Percentiles rank a stretch among this genome's conserved stretches.
phyloP scores from a whole-genome alignment of 2,888 invertebrate genomes.

The Agelastica alni region DNA sequence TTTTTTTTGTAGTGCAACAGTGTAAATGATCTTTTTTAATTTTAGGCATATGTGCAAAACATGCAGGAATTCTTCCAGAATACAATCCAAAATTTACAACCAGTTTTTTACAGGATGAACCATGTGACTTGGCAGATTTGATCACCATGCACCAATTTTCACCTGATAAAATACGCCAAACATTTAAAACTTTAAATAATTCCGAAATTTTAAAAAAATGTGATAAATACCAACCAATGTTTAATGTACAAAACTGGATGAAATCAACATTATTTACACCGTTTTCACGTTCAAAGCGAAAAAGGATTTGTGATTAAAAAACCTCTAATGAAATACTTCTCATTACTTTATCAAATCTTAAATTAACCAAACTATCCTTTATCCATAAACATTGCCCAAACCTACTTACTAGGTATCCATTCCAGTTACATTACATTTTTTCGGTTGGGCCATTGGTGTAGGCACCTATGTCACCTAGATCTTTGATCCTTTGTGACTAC shows the following conservation, averaged over 20 bases:
- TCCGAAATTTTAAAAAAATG: slow-evolving; percentile 7
- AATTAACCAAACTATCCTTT: too few relatives aligned
- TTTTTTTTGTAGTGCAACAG: background rate
- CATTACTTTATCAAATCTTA: too few relatives aligned
- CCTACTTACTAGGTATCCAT: too few relatives aligned
- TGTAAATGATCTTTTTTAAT: background rate
- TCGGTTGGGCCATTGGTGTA: too few relatives aligned
- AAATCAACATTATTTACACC: slow-evolving; percentile 8
- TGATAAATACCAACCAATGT: slow-evolving; percentile 5
- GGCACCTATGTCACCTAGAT: too few relatives aligned
- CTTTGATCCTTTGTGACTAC: too few relatives aligned
- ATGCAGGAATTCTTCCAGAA: slow-evolving; percentile 30
- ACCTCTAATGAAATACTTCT: too few relatives aligned
- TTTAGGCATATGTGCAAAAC: slow-evolving; percentile 40
- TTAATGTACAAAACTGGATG: slow-evolving; percentile 8
- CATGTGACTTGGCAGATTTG: slow-evolving; percentile 33
- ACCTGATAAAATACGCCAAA: slow-evolving; percentile 30
- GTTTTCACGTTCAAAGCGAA: slow-evolving; percentile 1
- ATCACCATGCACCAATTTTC: slow-evolving; percentile 38
- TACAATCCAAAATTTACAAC: slow-evolving; percentile 35
- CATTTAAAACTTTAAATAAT: slow-evolving; percentile 13
- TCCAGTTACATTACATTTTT: too few relatives aligned
- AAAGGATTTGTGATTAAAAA: slow-evolving; percentile 12
- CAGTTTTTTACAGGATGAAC: slow-evolving; percentile 25
- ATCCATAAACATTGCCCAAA: too few relatives aligned